phyloP scores from a whole-genome alignment of 1,140 invertebrate species.

The Frieseomelitta varia region DNA sequence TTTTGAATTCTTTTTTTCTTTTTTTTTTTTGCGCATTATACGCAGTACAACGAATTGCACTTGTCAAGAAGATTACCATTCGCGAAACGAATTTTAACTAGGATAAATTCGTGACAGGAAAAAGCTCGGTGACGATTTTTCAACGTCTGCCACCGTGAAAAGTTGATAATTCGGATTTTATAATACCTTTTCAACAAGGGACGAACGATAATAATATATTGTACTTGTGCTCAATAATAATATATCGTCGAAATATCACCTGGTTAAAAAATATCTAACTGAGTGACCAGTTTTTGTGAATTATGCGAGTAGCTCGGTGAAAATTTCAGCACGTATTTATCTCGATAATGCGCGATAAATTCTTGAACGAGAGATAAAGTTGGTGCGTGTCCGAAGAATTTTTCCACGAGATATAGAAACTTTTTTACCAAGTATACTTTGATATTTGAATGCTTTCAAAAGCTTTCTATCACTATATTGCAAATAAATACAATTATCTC shows the following conservation, averaged over 20 bases:
- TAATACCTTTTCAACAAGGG: background rate
- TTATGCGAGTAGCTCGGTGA: background rate
- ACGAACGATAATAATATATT: background rate
- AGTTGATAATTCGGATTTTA: background rate
- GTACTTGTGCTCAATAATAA: too few species aligned
- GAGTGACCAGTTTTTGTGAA: background rate
- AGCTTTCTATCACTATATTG: too few species aligned
- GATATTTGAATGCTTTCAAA: too few species aligned
- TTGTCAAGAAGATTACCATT: slow-evolving; percentile 15
- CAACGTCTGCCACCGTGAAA: background rate
- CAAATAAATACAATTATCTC: too few species aligned
- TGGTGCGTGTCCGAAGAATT: too few species aligned
- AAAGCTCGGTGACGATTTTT: background rate
- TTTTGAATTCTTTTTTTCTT: too few species aligned
- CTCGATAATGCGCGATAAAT: too few species aligned
- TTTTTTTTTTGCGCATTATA: slow-evolving; percentile 1
- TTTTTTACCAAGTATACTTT: too few species aligned
- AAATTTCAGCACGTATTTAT: background rate
- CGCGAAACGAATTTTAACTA: slow-evolving; percentile 7
- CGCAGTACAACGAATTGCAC: slow-evolving; percentile 14
- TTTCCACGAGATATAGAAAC: too few species aligned
- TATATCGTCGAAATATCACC: background rate
- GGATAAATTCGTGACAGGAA: background rate
- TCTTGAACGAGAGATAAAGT: too few species aligned
- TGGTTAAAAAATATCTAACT: background rate